Conservation (phyloP, 2,888 invertebrate genomes). For the Drosophila fungiperda region DNA sequence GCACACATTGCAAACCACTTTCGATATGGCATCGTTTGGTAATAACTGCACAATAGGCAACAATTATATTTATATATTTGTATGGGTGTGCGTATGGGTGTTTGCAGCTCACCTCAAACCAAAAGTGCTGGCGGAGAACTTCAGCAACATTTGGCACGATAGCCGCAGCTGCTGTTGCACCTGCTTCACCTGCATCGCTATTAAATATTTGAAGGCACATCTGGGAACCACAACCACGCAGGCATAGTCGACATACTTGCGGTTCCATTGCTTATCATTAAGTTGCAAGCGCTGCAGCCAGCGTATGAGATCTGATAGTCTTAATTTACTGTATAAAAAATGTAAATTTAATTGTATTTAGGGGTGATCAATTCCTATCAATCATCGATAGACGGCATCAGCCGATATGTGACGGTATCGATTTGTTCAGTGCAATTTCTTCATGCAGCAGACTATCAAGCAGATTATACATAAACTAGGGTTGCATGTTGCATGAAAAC, state of each 20-base stretch:
- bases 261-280: conserved; percentile 51
- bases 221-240: conserved; percentile 75
- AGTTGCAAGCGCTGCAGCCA: conserved; percentile 5
- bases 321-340: conserved; percentile 35
- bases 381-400: conserved; percentile 30
- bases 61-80: conserved; percentile 1
- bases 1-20: conserved; percentile 82
- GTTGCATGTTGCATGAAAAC: not conserved
- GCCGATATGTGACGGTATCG: not conserved
- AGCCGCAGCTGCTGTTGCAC: conserved; percentile 58
- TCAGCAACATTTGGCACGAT: conserved; percentile 72
- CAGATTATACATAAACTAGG: not conserved
- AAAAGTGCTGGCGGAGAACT: conserved; percentile 82
- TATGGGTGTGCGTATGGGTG: not conserved
- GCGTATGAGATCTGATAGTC: conserved; percentile 19
- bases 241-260: conserved; percentile 80
- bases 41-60: conserved; percentile 61
- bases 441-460: not conserved
- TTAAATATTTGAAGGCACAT: conserved; percentile 81
- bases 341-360: conserved; percentile 43
- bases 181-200: conserved; percentile 56
- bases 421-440: not conserved
- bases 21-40: conserved; percentile 76
- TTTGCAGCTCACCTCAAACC: conserved; percentile 78
- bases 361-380: conserved; percentile 21